Percentiles rank a stretch among this genome's conserved stretches.
Conservation (phyloP, 1,140 invertebrate genomes). For the Geopemphigus sp. region DNA sequence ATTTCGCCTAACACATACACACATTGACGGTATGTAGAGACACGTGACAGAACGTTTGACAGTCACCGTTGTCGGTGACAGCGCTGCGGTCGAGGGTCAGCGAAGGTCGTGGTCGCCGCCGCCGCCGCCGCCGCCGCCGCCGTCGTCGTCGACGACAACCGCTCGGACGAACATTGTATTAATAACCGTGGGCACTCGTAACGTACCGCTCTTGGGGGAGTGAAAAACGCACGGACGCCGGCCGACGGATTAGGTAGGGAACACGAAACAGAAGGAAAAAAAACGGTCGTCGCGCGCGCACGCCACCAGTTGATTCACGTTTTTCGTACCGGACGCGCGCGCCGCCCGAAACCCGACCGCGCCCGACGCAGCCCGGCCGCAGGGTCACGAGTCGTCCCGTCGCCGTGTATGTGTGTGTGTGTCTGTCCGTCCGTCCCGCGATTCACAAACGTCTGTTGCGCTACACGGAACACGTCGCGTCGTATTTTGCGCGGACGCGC, state of each 20-base stretch:
- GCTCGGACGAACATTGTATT: too few relatives aligned
- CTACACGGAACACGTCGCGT: not conserved
- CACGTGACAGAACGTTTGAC: not conserved
- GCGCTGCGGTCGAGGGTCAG: constrained; percentile 47
- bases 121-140: too few relatives aligned
- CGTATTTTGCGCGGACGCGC: not conserved
- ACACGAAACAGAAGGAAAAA: too few relatives aligned
- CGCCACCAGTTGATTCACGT: constrained; percentile 43
- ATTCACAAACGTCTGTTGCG: not conserved
- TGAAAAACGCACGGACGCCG: not conserved
- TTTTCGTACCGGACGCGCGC: constrained; percentile 1
- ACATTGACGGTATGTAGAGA: too few relatives aligned
- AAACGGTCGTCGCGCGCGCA: too few relatives aligned
- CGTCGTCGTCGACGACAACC: too few relatives aligned
- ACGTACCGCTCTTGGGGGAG: not conserved
- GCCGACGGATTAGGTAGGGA: too few relatives aligned
- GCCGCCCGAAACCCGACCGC: constrained; percentile 1
- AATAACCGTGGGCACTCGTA: too few relatives aligned
- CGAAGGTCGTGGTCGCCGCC: too few relatives aligned
- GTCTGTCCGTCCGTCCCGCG: not conserved
- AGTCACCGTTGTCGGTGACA: not conserved
- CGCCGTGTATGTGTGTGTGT: too few relatives aligned
- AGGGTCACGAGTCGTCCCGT: constrained; percentile 15
- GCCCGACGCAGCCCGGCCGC: not conserved
- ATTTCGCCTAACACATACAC: too few relatives aligned